Percentiles rank a stretch among this genome's conserved stretches.
These are phyloP conservation scores for Zygothrica quintamaculata DNA, from an alignment of 2,888 invertebrate species.

Conservation along the genomic window DNA sequence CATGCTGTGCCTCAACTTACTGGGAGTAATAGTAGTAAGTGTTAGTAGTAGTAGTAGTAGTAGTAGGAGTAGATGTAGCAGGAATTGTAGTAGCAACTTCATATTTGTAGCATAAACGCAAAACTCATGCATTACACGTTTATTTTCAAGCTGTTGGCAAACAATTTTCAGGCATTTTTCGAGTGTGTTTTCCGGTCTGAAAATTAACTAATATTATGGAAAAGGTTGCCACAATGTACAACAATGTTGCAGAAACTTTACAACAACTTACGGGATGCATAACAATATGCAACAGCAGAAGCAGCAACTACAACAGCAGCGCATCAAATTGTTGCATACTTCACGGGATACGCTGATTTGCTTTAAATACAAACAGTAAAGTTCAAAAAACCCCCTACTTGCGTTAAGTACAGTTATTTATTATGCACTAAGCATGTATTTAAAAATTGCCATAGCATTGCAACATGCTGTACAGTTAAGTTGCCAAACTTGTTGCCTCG, in stretches of 20 bases:
- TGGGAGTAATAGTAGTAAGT: neutral
- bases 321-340: slow-evolving; percentile 28
- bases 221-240: slow-evolving; percentile 10
- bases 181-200: slow-evolving; percentile 3
- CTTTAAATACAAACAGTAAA: too few relatives aligned
- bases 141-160: slow-evolving; percentile 34
- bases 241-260: slow-evolving; percentile 15
- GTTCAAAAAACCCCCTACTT: too few relatives aligned
- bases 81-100: slow-evolving; percentile 31
- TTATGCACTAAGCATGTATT: too few relatives aligned
- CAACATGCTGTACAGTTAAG: neutral
- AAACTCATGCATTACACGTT: slow-evolving; percentile 7
- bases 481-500: slow-evolving; percentile 48
- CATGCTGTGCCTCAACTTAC: slow-evolving; percentile 7
- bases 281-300: slow-evolving; percentile 13
- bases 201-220: slow-evolving; percentile 37
- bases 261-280: slow-evolving; percentile 18
- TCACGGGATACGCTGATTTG: too few relatives aligned
- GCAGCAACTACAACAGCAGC: neutral
- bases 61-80: too few relatives aligned
- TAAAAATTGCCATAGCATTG: too few relatives aligned
- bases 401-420: too few relatives aligned
- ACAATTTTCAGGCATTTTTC: slow-evolving; percentile 15
- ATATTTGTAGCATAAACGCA: slow-evolving; percentile 26
- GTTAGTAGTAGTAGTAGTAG: too few relatives aligned